Evolutionary conservation across 2,113 vertebrate species (phyloP).

Genomic region (Geothlypis trichas): DNA sequence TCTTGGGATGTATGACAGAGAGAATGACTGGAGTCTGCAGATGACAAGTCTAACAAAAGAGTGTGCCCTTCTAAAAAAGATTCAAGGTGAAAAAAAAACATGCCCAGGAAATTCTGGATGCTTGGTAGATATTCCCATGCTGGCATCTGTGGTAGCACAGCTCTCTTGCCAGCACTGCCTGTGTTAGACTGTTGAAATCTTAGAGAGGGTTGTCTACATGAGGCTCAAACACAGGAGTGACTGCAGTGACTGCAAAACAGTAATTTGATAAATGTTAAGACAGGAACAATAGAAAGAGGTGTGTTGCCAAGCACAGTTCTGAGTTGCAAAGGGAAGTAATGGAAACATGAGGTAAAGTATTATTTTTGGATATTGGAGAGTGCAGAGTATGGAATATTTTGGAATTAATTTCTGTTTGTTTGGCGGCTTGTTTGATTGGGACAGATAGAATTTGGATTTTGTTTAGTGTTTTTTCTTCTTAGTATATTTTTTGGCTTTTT

Average conservation of each 20-base stretch:
- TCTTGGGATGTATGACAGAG: neutral
- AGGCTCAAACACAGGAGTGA: neutral
- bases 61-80: neutral
- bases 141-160: neutral
- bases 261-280: neutral
- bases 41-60: neutral
- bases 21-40: neutral
- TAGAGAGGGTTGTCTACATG: neutral
- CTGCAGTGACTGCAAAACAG: neutral
- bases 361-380: neutral
- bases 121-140: neutral
- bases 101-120: neutral
- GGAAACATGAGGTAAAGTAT: neutral
- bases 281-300: neutral
- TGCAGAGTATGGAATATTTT: neutral
- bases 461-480: neutral
- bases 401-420: neutral
- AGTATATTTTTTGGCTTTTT: neutral
- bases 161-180: neutral
- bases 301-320: neutral
- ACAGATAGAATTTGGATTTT: neutral
- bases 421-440: neutral
- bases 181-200: rapidly evolving
- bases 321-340: neutral
- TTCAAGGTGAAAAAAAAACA: neutral